Percentiles rank a stretch among this genome's conserved stretches.
Conservation (phyloP, 1,140 invertebrate species). For the Helicoverpa zea region DNA sequence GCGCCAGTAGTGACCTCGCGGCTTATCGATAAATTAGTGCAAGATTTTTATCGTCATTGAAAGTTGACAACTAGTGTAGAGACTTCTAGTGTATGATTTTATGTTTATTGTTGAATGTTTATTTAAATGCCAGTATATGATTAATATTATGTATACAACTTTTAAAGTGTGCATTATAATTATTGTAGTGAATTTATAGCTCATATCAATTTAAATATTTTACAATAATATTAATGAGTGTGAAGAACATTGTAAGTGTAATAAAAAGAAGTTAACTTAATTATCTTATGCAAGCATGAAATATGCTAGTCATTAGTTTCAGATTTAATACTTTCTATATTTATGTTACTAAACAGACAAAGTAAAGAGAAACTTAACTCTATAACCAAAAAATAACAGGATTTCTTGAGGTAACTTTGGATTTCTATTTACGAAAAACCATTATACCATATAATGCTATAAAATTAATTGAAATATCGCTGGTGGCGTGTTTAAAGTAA, state of each 20-base stretch:
- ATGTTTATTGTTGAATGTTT: no score
- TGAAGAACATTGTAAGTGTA: slow-evolving; percentile 7
- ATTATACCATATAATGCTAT: not conserved
- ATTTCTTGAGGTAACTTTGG: not conserved
- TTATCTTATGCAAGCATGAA: slow-evolving; percentile 7
- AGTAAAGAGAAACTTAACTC: not conserved
- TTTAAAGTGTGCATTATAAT: not conserved
- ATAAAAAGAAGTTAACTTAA: slow-evolving; percentile 17
- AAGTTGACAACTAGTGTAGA: not conserved
- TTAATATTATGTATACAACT: not conserved
- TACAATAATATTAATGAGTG: slow-evolving; percentile 16
- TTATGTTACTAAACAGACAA: not conserved
- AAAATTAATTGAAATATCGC: not conserved
- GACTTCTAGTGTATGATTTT: no score
- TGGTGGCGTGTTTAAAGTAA: not conserved
- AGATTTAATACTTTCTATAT: slow-evolving; percentile 12
- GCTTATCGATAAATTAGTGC: not conserved
- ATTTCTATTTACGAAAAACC: not conserved
- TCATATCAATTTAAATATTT: not conserved
- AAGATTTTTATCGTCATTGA: not conserved
- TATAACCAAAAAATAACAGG: not conserved
- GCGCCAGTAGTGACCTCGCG: not conserved
- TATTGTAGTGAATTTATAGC: not conserved
- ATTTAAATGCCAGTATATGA: not conserved
- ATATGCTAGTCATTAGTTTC: slow-evolving; percentile 20